These are phyloP conservation scores for Tadarida brasiliensis DNA, from an alignment of 2,797 vertebrate genomes.

Conservation along the genomic window DNA sequence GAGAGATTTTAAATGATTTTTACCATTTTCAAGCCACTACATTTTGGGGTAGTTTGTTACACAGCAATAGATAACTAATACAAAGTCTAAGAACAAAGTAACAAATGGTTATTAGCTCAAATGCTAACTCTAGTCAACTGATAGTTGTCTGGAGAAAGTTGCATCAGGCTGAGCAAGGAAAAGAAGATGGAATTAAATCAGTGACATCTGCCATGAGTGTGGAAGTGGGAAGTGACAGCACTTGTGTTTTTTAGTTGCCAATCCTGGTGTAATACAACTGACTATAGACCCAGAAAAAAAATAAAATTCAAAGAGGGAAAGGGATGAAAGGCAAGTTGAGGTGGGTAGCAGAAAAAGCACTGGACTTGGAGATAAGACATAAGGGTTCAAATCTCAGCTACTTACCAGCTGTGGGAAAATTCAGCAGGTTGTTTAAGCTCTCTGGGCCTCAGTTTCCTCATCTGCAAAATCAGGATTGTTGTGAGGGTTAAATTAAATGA, in stretches of 20 bases:
- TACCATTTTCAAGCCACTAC: not conserved
- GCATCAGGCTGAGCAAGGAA: not conserved
- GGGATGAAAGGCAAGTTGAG: not conserved
- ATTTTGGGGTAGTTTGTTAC: not conserved
- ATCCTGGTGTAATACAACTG: not conserved
- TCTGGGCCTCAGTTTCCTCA: not conserved
- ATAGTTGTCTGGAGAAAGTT: not conserved
- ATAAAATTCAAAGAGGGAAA: not conserved
- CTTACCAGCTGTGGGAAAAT: not conserved
- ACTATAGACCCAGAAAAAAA: not conserved
- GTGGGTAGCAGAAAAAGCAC: not conserved
- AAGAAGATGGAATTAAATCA: not conserved
- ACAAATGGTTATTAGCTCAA: not conserved
- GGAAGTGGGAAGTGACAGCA: not conserved
- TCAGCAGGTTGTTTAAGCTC: not conserved
- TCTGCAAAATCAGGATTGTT: constrained; percentile 11
- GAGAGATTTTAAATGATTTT: not conserved
- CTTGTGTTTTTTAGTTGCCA: not conserved
- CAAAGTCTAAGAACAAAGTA: constrained; percentile 31
- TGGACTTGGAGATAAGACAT: not conserved
- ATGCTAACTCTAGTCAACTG: not conserved
- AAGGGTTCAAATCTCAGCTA: not conserved
- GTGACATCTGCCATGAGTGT: not conserved
- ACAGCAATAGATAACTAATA: not conserved
- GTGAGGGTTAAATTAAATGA: constrained; percentile 1